A percentile compares a stretch with the other conserved stretches of the same genome.
Conservation (phyloP, 2,888 invertebrate species). For the Pseudococcus viburni region DNA sequence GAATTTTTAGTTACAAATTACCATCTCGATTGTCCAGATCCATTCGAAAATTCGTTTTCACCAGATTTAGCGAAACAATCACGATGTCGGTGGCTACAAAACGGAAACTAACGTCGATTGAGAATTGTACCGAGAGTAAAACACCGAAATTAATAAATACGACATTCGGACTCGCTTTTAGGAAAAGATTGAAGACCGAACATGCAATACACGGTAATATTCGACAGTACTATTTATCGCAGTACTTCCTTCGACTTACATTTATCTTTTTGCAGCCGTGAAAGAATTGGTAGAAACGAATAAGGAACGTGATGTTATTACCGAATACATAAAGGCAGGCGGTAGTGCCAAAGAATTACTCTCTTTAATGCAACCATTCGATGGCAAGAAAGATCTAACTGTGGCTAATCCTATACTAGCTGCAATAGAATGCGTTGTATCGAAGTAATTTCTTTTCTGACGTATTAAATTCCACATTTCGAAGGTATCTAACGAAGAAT, state of each 20-base stretch:
- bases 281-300: conserved; percentile 52
- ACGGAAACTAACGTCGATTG: conserved; percentile 8
- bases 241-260: neutral
- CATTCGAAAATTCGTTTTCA: too few species aligned
- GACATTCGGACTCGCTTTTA: conserved; percentile 30
- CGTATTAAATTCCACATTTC: neutral
- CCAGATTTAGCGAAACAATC: neutral
- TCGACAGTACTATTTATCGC: too few species aligned
- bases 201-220: conserved; percentile 54
- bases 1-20: too few species aligned
- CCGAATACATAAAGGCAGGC: conserved; percentile 59
- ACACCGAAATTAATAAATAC: conserved; percentile 2
- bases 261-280: neutral
- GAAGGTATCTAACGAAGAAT: neutral
- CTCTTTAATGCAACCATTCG: conserved; percentile 50
- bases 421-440: conserved; percentile 12
- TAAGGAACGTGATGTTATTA: conserved; percentile 51
- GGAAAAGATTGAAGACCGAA: conserved; percentile 41
- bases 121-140: neutral
- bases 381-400: conserved; percentile 52
- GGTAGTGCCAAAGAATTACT: conserved; percentile 63
- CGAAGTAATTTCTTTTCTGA: neutral
- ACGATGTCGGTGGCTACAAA: conserved; percentile 18
- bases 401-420: conserved; percentile 54
- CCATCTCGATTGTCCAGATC: too few species aligned